Evolutionary conservation across 2,888 invertebrate genomes (phyloP), one percentile per base, ranked within the genome.

Genomic region (Slavum lentiscoides): DNA sequence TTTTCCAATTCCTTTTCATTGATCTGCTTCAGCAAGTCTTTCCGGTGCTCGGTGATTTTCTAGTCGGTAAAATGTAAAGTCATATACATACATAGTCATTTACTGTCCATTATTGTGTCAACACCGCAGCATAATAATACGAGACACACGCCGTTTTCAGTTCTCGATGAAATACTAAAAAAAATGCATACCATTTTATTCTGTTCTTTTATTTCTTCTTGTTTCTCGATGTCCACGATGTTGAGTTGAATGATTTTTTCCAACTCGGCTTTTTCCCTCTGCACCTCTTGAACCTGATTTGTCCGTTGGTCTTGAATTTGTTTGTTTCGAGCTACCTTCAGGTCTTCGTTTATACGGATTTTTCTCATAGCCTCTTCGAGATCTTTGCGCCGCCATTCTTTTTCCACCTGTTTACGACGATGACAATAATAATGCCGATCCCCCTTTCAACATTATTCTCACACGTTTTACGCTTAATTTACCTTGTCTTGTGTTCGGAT

Each of bases 1-100:
- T 90, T 89, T 82, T 91, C 89, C 13, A 89, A 88, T 85, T 92
- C 92, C 84, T 91, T 92, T 83, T 91, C 90, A 84, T 91, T 91
- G 70, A 93, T 87, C 85, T 88, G 84, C 90, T 86, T 90, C 86
- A 92, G 88, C 74, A 93, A 90, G 84, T 89, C 91, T 81, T 88
- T 89, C 1, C 91, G 88, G 84, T 92, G 90, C 43, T 87, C 85
- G 59, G 84, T 83, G 19, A 83, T 83, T 66, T 81, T 84, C 85
- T 85, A 82, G 30, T 37, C n/a, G 11, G 7, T 62, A 23, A 49
- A 5, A 61, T n/a, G n/a, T 43, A n/a, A 61, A 21, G 30, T 30
- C 4, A 30, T 30, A 30, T 30, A 30, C 30, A 30, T 30, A 30
- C 30, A 30, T 30, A 30, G 2, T 43, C 1, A n/a, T 37, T 43